Evolutionary conservation across 2,888 invertebrate species (phyloP).

Genomic region (Catocala nupta): DNA sequence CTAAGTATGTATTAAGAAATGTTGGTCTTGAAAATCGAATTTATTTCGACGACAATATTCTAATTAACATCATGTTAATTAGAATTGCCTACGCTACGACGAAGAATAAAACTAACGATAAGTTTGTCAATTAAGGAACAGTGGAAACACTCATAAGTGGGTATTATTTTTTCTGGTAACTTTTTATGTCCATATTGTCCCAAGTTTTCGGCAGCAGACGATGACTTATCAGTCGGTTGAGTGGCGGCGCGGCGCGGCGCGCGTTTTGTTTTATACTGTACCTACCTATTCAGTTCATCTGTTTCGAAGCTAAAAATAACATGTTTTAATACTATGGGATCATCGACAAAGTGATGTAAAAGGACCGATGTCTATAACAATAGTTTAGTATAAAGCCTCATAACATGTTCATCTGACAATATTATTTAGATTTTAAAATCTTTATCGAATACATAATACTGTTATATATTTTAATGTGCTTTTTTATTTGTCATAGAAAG

Average conservation of each 20-base stretch:
- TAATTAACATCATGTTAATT: no score
- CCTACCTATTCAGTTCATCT: slow-evolving; percentile 25
- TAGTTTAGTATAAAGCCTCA: neutral
- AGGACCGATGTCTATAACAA: neutral
- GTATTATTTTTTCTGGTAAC: slow-evolving; percentile 59
- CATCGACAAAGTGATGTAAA: slow-evolving; percentile 1
- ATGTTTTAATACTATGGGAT: slow-evolving; percentile 5
- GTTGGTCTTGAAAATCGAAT: no score
- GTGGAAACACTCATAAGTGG: slow-evolving; percentile 58
- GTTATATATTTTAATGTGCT: no score
- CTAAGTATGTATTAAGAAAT: no score
- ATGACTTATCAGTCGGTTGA: slow-evolving; percentile 67
- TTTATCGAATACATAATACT: no score
- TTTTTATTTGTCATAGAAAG: no score
- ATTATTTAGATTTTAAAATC: no score
- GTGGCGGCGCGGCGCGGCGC: slow-evolving; percentile 40
- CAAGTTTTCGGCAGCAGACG: slow-evolving; percentile 64
- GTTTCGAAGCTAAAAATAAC: slow-evolving; percentile 42
- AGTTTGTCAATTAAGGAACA: slow-evolving; percentile 9
- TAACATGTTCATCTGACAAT: no score
- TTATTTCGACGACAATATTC: no score
- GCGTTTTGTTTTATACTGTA: slow-evolving; percentile 58
- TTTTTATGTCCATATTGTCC: slow-evolving; percentile 74
- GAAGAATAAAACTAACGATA: neutral
- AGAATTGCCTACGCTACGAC: no score